Evolutionary conservation across 2,113 vertebrate genomes (phyloP).

Genomic region (Colinus virginianus): DNA sequence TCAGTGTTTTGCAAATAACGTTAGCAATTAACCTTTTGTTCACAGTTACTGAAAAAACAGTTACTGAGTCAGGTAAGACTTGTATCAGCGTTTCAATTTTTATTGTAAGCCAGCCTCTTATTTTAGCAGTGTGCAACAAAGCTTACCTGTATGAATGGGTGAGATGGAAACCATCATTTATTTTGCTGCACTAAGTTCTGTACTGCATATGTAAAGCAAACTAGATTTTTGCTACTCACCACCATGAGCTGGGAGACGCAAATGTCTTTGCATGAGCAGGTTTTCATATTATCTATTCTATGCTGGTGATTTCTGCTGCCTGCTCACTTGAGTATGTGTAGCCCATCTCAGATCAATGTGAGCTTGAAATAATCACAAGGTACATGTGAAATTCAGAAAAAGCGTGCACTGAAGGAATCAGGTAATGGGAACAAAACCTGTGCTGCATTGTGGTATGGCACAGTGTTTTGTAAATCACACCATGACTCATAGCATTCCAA

Average conservation of each 20-base stretch:
- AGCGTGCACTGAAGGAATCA: not conserved
- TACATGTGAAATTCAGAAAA: conserved; percentile 13
- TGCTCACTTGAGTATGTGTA: conserved; percentile 13
- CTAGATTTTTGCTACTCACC: conserved; percentile 23
- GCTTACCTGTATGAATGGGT: not conserved
- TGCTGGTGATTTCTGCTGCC: not conserved
- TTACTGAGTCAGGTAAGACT: not conserved
- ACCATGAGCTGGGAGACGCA: not conserved
- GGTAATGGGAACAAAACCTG: conserved; percentile 12
- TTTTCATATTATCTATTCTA: conserved; percentile 25
- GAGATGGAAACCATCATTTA: not conserved
- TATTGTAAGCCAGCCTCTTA: not conserved
- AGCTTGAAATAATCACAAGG: conserved; percentile 65
- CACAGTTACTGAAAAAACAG: not conserved
- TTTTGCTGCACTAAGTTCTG: not conserved
- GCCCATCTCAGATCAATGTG: conserved; percentile 28
- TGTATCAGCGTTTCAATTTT: not conserved
- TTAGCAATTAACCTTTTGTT: not conserved
- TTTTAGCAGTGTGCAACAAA: not conserved
- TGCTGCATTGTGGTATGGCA: not conserved
- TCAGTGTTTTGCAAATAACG: not conserved
- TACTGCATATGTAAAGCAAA: not conserved
- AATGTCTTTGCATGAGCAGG: not conserved
- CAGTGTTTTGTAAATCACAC: not conserved
- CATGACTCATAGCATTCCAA: not conserved